Base-by-base conservation (phyloP, 2,797 vertebrate genomes). In the Myripristis jacobus region DNA sequence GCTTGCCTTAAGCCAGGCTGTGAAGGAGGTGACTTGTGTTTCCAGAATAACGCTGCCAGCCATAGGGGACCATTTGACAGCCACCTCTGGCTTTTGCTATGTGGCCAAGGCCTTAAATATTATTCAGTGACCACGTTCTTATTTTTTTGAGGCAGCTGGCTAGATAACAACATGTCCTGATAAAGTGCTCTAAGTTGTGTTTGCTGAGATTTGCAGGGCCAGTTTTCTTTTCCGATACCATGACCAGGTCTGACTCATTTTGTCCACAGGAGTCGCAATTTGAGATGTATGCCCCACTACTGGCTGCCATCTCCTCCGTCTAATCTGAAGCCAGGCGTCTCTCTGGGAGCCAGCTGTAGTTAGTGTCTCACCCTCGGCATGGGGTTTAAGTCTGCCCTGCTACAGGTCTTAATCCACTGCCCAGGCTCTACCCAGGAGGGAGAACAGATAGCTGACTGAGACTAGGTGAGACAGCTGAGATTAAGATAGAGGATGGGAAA, bases 361-460 rank as follows among this genome's bases (percentile, higher is more conserved):
- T 87, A 70, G 75, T 72, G 78, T 88, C 84, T 89, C 80, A 60
- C 48, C 75, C 79, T 87, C 83, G 80, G 86, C 87, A 81, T 91
- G 89, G 83, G 80, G 80, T 65, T 92, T 87, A 81, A 77, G 88
- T 82, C 81, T 85, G 61, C 83, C 66, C 84, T 70, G 44, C 73
- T 77, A 31, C 70, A 77, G 70, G 65, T 75, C 62, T 84, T 92
- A 92, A 93, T 91, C 92, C 88, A 86, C 70, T 54, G 66, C 83
- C 83, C 84, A 91, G 87, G 82, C 89, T 80, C 86, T 53, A 71
- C 91, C 82, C 88, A 58, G 91, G 87, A 87, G 87, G 92, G 89
- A 89, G 85, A 86, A 89, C 81, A 91, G 91, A 93, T 93, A 91
- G 79, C 69, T 83, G 34, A 54, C 77, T 85, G 84, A 88, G 76